Base-by-base conservation (phyloP, 2,113 vertebrate genomes). In the Malurus cyaneus region DNA sequence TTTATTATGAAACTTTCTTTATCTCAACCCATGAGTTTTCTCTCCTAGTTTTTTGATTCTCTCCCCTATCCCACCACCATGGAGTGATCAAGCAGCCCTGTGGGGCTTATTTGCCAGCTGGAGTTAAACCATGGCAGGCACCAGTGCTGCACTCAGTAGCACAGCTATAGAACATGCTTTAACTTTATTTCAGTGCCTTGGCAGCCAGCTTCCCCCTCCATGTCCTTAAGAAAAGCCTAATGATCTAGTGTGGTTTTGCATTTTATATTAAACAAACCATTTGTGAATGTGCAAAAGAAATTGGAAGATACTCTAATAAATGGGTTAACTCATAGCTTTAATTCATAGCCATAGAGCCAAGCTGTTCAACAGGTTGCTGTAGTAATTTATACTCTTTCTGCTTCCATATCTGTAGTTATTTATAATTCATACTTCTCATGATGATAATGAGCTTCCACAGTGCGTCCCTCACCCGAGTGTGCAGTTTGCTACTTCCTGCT, bases 391-490 rank as follows among this genome's bases (percentile, higher is more conserved):
- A 60, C 84, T 66, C 82, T 88, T 66, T 73, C 54, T 11, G 3
- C 59, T 80, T 53, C 49, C 4, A 1, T 62, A 36, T 73, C 89
- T 70, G 36, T 31, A 59, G 67, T 54, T 81, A 93, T 95, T 86
- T 87, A 89, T 94, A 96, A 91, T 85, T 92, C 66, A 88, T 56
- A 54, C 11, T 73, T 46, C 50, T 88, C 2, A 0, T 34, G 42
- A 52, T 3, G 8, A 42, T 50, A 87, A 95, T 76, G 87, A 87
- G 87, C 31, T 88, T 85, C 47, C 24, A 61, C 3, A 44, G 73
- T 0, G 0, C 29, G 53, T 25, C 41, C 41, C 83, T 67, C 65
- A 53, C 20, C 64, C 0, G 1, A 44, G 80, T 0, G 0, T 26
- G 80, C 70, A 41, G 42, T 62, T 69, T 42, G 74, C 54, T 42